Base-by-base conservation (phyloP, 2,888 invertebrate genomes). In the Drosophila anceps region DNA sequence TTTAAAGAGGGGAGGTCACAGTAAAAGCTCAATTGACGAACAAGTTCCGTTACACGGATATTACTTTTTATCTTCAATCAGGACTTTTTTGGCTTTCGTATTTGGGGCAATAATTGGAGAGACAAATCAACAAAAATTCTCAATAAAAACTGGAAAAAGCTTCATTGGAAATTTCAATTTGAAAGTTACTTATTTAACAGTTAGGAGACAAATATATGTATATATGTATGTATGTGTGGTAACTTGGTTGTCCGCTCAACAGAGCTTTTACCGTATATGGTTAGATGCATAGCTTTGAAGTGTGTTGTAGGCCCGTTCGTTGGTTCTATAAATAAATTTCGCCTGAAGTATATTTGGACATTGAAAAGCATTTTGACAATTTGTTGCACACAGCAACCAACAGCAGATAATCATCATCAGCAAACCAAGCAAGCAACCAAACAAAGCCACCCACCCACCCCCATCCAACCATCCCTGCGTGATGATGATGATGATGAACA, bases 381-480 rank as follows among this genome's bases (percentile, higher is more conserved):
- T 63, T 76, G 78, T 61, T 76, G 78, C 79, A 69, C 44, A 73
- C 58, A 44, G 20, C 20, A 41, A 39, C 27, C 20, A 35, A n/a
- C n/a, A 41, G 46, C 31, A 31, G 43, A 62, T 58, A 41, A 58
- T 46, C 33, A 44, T 51, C 48, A 20, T 54, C 24, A 27, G 24
- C 13, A 44, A 20, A 20, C 43, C 20, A 43, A 35, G 33, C 27
- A 15, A 37, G 2, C 39, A 39, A 4, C 24, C 24, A 3, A 24
- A 2, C 24, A 24, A 24, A n/a, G n/a, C n/a, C 43, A 15, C 15
- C 13, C 33, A 13, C 13, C 20, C 33, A 33, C 15, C 51, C n/a
- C n/a, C 43, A 15, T 9, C 13, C 33, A 13, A 8, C 20, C 33
- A 33, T n/a, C 15, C 51, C 13, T 37, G 24, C 31, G 29, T 51